Conservation (phyloP, 1,140 invertebrate genomes). For the Megalopta genalis region DNA sequence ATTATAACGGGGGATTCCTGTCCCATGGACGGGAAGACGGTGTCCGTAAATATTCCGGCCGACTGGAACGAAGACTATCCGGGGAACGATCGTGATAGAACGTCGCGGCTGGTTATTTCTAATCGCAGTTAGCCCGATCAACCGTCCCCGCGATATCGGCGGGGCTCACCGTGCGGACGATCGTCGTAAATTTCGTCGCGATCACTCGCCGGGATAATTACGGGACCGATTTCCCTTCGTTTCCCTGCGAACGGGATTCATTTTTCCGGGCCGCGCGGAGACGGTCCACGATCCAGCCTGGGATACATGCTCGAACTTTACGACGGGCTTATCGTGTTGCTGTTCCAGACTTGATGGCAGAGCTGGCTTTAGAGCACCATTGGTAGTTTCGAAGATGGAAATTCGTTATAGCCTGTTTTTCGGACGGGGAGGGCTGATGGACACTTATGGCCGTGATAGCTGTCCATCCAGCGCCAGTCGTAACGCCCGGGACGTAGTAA, state of each 20-base stretch:
- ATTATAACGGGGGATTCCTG: conserved; percentile 39
- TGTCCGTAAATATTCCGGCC: conserved; percentile 10
- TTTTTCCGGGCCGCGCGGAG: not conserved
- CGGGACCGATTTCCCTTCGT: conserved; percentile 15
- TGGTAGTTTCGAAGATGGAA: no score
- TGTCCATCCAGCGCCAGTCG: no score
- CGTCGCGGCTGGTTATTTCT: conserved; percentile 1
- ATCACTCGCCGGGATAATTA: conserved; percentile 12
- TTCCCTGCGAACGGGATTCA: not conserved
- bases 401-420: no score
- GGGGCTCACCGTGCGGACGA: not conserved
- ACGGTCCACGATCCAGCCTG: not conserved
- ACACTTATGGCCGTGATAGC: no score
- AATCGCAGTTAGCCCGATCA: not conserved
- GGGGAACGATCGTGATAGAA: not conserved
- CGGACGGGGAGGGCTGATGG: no score
- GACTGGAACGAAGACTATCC: not conserved
- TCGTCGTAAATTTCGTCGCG: conserved; percentile 1
- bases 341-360: not conserved
- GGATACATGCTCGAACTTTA: not conserved
- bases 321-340: not conserved
- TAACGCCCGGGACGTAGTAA: no score
- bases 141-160: not conserved
- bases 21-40: no score
- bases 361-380: not conserved